Base-by-base conservation (phyloP, 2,888 invertebrate genomes). In the Drosophila glabriapex region DNA sequence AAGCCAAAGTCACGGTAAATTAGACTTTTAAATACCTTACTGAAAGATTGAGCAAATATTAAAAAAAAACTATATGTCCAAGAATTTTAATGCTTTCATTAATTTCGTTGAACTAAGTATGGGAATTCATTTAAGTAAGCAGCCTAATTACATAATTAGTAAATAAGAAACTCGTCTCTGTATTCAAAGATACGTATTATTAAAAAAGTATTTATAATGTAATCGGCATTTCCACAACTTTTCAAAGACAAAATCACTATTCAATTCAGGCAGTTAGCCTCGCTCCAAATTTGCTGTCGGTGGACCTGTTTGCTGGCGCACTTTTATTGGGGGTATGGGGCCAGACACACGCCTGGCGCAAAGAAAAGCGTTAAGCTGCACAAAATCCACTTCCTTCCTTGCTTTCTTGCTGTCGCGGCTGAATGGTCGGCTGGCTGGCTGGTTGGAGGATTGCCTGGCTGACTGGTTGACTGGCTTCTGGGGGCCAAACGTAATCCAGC, bases 331-430 rank as follows among this genome's bases (percentile, higher is more conserved):
- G 19, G 72, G 60, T 53, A 63, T 68, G 66, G 55, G 68, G 29
- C 68, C 83, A 85, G 84, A 74, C 83, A 67, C 52, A 46, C 63
- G 69, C 41, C 56, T 49, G 63, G 58, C 49, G 61, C 14, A 73
- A 70, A 72, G 84, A 69, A 88, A 71, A 89, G 73, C 89, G 79
- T 86, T 89, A 86, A 90, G 91, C 81, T 86, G 84, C 73, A 89
- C 91, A 86, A 86, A 85, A 90, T 85, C 71, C 85, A 85, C 89
- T 89, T 90, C 87, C 85, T 88, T 85, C 80, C 83, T 74, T 49
- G 50, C 61, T 61, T 68, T 73, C 75, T 80, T 85, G 73, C 86
- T 76, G 80, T 71, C 78, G 62, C 71, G 66, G 65, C 68, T 78
- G 49, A 68, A 63, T 69, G 73, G 68, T 31, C 60, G 58, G 55